Evolutionary conservation across 2,888 invertebrate genomes (phyloP), one percentile per base, ranked within the genome.

Genomic region (Chironomus tentans): DNA sequence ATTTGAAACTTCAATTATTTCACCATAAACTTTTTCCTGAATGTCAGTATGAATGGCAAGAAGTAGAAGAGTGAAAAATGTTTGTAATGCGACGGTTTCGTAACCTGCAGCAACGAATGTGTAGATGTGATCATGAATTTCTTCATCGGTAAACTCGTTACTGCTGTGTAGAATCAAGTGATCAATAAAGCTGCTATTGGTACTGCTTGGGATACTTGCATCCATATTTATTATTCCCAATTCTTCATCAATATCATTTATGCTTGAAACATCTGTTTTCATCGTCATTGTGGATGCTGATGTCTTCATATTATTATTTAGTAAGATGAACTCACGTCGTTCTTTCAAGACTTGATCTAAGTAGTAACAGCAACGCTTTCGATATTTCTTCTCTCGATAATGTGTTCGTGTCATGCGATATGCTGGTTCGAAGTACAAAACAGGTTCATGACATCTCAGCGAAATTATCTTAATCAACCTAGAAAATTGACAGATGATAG

Each of bases 381-480:
- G 46, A 48, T 65, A 65, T 10, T 74, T 74, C 12, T 74, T 74
- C 50, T 74, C 74, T 5, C 74, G 46, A 10, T 74, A 74, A 47
- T 74, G 68, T 47, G 15, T 68, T 24, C 65, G 22, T 6, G 74
- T 68, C 38, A 74, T 21, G 15, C 74, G 38, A 47, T 74, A 74
- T 7, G 48, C 12, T 46, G 48, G 46, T 15, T 74, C 74, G 21
- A 50, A 46, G 7, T 68, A 74, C 4, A 68, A 22, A 12, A 74
- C 28, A 6, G 74, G 74, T n/a, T 74, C 68, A 22, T 48, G 74
- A 68, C 74, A 68, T 65, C 74, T 62, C 1, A 24, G 15, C 15
- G 74, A 74, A 50, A 74, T 74, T 47, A 74, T 74, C 65, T 74
- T 74, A 10, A 74, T 74, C 7, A 74, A 24, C 13, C 74, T 73